Evolutionary conservation across 2,888 invertebrate species (phyloP).

Genomic region (Gymnosoma rotundatum): DNA sequence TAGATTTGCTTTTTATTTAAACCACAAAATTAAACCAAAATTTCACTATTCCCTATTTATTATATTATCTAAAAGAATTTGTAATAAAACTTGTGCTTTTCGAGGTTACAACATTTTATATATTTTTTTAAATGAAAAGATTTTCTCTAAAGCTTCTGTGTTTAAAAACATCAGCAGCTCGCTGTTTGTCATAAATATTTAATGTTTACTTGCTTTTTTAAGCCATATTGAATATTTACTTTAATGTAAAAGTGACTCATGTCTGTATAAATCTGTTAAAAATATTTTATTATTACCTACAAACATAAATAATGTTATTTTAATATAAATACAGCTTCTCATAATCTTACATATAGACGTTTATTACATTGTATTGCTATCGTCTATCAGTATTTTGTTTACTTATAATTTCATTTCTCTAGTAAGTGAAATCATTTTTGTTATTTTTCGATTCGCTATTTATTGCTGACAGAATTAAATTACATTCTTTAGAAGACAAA

Average conservation of each 20-base stretch:
- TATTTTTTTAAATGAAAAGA: too few species aligned
- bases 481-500: constrained; percentile 34
- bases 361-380: not conserved
- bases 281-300: not conserved
- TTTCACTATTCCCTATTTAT: too few species aligned
- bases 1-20: too few species aligned
- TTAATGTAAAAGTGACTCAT: too few species aligned
- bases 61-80: too few species aligned
- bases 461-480: constrained; percentile 51
- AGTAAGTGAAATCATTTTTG: not conserved
- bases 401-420: constrained; percentile 27
- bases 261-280: not conserved
- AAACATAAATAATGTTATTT: not conserved
- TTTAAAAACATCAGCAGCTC: constrained; percentile 29
- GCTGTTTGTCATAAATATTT: constrained; percentile 28
- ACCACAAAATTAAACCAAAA: too few species aligned
- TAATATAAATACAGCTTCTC: not conserved
- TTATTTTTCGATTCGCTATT: constrained; percentile 10
- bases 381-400: constrained; percentile 28
- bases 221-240: too few species aligned
- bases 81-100: too few species aligned
- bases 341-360: not conserved
- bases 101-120: too few species aligned
- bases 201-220: constrained; percentile 15
- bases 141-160: not conserved